phyloP scores from a whole-genome alignment of 1,140 invertebrate genomes.

The Caenorhabditis inopinata region DNA sequence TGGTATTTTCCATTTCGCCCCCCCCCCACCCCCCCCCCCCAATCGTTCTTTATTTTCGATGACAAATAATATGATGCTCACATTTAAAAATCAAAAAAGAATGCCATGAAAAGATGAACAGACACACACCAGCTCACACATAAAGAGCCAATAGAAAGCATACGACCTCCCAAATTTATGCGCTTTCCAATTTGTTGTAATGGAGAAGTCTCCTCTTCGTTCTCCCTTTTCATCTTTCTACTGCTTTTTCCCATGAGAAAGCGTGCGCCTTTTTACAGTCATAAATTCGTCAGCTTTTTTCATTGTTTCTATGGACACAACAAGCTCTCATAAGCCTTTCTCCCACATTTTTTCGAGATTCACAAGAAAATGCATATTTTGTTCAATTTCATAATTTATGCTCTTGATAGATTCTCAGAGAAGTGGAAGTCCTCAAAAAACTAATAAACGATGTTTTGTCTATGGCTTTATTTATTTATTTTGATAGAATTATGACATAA shows the following conservation, averaged over 20 bases:
- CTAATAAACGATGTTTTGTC: no score
- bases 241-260: neutral
- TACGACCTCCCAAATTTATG: constrained; percentile 20
- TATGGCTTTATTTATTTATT: no score
- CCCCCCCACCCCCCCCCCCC: no score
- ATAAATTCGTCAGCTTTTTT: neutral
- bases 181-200: neutral
- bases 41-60: neutral
- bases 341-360: no score
- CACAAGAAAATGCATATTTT: no score
- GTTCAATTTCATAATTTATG: no score
- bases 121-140: neutral
- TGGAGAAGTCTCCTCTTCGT: neutral
- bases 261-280: neutral
- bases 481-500: no score
- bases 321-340: neutral
- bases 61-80: neutral
- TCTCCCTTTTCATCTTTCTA: neutral
- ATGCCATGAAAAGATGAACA: neutral
- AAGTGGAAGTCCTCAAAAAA: no score
- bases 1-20: neutral
- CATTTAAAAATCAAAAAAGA: neutral
- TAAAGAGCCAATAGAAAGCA: neutral
- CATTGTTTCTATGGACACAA: neutral
- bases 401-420: no score